phyloP scores from a whole-genome alignment of 30 jellyfish, hydroid and myxozoan genomes.

The Cassiopea andromeda region DNA sequence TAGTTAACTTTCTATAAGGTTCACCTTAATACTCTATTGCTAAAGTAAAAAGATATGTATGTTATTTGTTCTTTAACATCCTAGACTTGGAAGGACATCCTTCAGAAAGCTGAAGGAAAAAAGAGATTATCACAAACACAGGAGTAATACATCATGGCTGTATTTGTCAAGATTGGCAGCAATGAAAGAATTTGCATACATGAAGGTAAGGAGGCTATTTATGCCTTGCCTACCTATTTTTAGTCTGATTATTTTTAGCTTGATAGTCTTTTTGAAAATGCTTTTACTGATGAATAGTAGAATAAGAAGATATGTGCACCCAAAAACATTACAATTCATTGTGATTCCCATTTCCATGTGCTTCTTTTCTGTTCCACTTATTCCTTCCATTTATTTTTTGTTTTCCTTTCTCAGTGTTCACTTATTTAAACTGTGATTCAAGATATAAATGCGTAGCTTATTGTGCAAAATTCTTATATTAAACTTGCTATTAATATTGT shows the following conservation, averaged over 20 bases:
- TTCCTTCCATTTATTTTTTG: no score
- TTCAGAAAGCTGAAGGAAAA: constrained; percentile 93
- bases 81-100: constrained; percentile 96
- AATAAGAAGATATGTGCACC: not conserved
- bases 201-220: constrained; percentile 69
- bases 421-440: no score
- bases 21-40: no score
- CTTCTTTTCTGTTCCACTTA: no score
- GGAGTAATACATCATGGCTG: constrained; percentile 89
- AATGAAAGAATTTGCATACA: constrained; percentile 90
- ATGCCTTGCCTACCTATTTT: not conserved
- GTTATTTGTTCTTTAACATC: not conserved
- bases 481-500: no score
- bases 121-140: constrained; percentile 89
- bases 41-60: no score
- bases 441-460: no score
- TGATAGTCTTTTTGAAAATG: not conserved
- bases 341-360: no score
- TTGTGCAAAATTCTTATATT: no score
- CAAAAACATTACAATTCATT: no score
- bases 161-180: constrained; percentile 97
- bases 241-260: not conserved
- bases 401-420: no score
- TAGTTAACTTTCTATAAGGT: no score
- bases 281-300: not conserved